Percentiles rank a stretch among this genome's conserved stretches.
Conservation (phyloP, 2,888 invertebrate genomes). For the Selenia dentaria region DNA sequence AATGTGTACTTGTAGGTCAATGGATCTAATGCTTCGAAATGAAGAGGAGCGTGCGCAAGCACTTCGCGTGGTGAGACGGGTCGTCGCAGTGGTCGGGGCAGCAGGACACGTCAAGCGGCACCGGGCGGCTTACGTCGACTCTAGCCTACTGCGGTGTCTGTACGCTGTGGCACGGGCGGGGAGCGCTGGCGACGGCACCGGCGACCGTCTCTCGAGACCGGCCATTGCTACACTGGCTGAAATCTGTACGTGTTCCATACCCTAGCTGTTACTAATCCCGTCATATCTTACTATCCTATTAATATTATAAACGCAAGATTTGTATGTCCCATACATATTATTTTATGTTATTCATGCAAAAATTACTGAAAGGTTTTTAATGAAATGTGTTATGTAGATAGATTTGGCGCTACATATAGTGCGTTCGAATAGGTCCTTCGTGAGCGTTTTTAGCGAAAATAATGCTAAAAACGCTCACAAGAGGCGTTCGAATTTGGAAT, state of each 20-base stretch:
- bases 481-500: too few relatives aligned
- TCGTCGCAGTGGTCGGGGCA: constrained; percentile 71
- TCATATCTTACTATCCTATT: too few relatives aligned
- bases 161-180: constrained; percentile 91
- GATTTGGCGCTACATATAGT: too few relatives aligned
- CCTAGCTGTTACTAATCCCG: too few relatives aligned
- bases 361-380: too few relatives aligned
- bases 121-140: constrained; percentile 88
- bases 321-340: too few relatives aligned
- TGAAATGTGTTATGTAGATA: too few relatives aligned
- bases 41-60: constrained; percentile 97
- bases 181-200: constrained; percentile 88
- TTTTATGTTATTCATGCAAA: too few relatives aligned
- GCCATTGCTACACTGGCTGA: constrained; percentile 95
- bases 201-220: constrained; percentile 92
- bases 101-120: constrained; percentile 88
- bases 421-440: too few relatives aligned
- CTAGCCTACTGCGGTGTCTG: constrained; percentile 90
- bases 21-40: constrained; percentile 95
- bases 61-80: constrained; percentile 90
- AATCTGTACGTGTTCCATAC: constrained; percentile 86
- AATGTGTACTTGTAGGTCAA: constrained; percentile 91
- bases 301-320: too few relatives aligned
- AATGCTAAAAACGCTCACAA: too few relatives aligned
- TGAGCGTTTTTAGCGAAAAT: too few relatives aligned